Conservation (phyloP, 2,113 vertebrate genomes). For the Cercocebus atys region DNA sequence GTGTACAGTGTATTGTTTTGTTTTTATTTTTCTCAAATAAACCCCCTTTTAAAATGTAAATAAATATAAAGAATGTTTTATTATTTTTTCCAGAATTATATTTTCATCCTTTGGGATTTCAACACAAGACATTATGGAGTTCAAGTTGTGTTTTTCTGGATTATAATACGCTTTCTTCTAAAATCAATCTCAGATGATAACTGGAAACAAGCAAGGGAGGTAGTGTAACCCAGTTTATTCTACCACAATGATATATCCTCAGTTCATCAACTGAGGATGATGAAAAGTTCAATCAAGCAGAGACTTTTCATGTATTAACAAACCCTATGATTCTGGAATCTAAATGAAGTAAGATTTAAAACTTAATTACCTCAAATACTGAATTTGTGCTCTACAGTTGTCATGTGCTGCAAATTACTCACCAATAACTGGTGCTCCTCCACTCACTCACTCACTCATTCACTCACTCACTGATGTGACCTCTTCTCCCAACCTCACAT, state of each 20-base stretch:
- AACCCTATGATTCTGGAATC: not conserved
- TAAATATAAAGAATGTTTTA: not conserved
- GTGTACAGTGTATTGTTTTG: not conserved
- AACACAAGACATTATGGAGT: not conserved
- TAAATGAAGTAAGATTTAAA: not conserved
- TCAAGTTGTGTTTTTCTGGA: not conserved
- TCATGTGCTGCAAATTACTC: not conserved
- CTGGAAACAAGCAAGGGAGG: not conserved
- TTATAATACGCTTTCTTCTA: not conserved
- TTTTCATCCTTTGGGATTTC: not conserved
- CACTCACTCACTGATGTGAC: not conserved
- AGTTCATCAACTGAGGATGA: no score
- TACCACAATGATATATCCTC: not conserved
- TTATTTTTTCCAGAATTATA: not conserved
- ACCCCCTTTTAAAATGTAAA: not conserved
- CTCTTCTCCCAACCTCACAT: not conserved
- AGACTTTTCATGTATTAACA: not conserved
- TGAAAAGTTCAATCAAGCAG: not conserved
- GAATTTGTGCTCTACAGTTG: not conserved
- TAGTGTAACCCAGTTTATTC: not conserved
- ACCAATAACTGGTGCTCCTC: not conserved
- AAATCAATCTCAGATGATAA: not conserved
- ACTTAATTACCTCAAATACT: not conserved
- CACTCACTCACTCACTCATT: not conserved
- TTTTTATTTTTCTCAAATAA: not conserved